Evolutionary conservation across 2,797 vertebrate genomes (phyloP).

Genomic region (Clarias fuscus): DNA sequence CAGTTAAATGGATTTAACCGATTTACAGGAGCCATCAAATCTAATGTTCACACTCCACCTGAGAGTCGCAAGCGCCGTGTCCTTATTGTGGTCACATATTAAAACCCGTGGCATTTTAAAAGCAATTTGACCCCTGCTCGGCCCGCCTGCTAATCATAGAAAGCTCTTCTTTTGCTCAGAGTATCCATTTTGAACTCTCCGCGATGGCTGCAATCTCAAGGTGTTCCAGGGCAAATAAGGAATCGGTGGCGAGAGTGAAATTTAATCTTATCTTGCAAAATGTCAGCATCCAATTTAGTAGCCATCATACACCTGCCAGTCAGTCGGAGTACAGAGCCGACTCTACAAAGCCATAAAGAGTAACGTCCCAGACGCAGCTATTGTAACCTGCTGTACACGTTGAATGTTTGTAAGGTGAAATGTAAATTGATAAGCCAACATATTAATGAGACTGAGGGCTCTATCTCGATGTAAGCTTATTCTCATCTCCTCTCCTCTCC

Average conservation of each 20-base stretch:
- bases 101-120: constrained; percentile 76
- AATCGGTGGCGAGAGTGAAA: constrained; percentile 65
- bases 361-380: no score
- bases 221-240: constrained; percentile 68
- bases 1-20: constrained; percentile 48
- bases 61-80: constrained; percentile 57
- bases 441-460: not conserved
- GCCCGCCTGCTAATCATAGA: constrained; percentile 69
- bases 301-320: constrained; percentile 70
- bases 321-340: constrained; percentile 58
- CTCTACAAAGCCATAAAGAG: constrained; percentile 17
- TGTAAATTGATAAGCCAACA: constrained; percentile 8
- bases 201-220: constrained; percentile 64
- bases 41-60: constrained; percentile 60
- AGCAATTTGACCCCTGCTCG: constrained; percentile 69
- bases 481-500: constrained; percentile 1
- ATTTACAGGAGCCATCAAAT: constrained; percentile 50
- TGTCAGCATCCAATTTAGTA: constrained; percentile 76
- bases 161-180: constrained; percentile 66
- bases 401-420: constrained; percentile 13
- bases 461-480: not conserved
- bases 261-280: constrained; percentile 77
- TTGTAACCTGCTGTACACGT: not conserved
- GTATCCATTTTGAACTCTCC: constrained; percentile 64
- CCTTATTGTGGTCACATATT: constrained; percentile 62